Evolutionary conservation across 2,797 vertebrate species (phyloP).

Genomic region (Pelochelys cantorii): DNA sequence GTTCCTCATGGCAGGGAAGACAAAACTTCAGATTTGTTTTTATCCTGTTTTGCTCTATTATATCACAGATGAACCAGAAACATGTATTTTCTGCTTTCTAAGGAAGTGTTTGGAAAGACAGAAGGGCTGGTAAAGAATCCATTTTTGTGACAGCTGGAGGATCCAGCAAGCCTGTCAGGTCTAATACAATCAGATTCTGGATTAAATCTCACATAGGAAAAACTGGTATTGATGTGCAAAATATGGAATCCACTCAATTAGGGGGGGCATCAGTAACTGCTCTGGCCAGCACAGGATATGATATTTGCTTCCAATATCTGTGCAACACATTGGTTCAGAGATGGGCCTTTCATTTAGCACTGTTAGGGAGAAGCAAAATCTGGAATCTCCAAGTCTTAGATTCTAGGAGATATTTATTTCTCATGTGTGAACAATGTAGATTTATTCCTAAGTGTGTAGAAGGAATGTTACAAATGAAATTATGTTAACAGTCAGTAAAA

Average conservation of each 20-base stretch:
- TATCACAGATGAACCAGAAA: constrained; percentile 27
- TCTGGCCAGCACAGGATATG: constrained; percentile 32
- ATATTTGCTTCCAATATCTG: neutral
- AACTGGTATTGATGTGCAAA: constrained; percentile 48
- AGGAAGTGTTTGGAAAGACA: neutral
- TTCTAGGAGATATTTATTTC: neutral
- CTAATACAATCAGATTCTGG: constrained; percentile 40
- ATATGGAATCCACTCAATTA: constrained; percentile 45
- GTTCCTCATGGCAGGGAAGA: neutral
- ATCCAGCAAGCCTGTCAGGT: constrained; percentile 57
- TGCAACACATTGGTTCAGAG: neutral
- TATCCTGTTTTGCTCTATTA: neutral
- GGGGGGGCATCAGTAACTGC: constrained; percentile 24
- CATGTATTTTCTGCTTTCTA: neutral
- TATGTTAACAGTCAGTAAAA: neutral
- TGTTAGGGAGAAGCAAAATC: neutral
- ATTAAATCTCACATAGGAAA: constrained; percentile 51
- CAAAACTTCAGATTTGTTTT: constrained; percentile 4
- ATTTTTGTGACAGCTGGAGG: constrained; percentile 65
- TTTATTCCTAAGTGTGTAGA: neutral
- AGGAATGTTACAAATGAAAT: neutral
- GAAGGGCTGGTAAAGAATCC: constrained; percentile 23
- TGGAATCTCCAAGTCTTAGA: neutral
- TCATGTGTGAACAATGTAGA: neutral
- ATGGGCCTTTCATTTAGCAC: neutral